Base-by-base conservation (phyloP, 2,888 invertebrate species). In the Rhamphomyia laevipes region DNA sequence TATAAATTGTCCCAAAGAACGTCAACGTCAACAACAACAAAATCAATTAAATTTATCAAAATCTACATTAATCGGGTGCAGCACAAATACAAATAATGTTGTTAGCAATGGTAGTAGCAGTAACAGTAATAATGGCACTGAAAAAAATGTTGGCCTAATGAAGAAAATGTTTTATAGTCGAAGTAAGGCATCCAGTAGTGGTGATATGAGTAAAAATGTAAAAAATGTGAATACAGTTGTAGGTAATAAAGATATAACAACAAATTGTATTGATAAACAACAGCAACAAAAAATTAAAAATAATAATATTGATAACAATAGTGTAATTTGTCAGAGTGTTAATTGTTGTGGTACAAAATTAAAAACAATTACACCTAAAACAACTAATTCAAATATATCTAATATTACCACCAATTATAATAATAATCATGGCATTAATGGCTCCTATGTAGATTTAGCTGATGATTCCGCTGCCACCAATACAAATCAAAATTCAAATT, bases 281-380 rank as follows among this genome's bases (percentile, higher is more conserved):
- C 15, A 51, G 38, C 31, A 42, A 13, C 9, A 9, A n/a, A 6
- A 37, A 41, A 40, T 40, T 21, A 55, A 33, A 55, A 55, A 33
- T 31, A 43, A 50, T 15, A 52, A 42, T 38, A 41, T 3, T 18
- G n/a, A 23, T 17, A 65, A 61, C 51, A 62, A 68, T 59, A 68
- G 63, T 51, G 61, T 65, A 9, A 70, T 73, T 46, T 80, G 80
- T 58, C 73, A 74, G 52, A 75, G 77, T 57, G 61, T 75, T 40
- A 76, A 75, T 55, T 80, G 80, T 59, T 80, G 80, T 57, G 76
- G 78, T 41, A 74, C 79, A 13, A 42, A 42, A 42, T 42, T 42
- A 27, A 35, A 35, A n/a, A 13, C 13, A n/a, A 7, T 5, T 27
- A 27, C 23, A 27, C 23, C 23, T 27, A 27, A 27, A 27, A 27